Conservation (phyloP, 2,113 vertebrate genomes). For the Gymnarchus niloticus region DNA sequence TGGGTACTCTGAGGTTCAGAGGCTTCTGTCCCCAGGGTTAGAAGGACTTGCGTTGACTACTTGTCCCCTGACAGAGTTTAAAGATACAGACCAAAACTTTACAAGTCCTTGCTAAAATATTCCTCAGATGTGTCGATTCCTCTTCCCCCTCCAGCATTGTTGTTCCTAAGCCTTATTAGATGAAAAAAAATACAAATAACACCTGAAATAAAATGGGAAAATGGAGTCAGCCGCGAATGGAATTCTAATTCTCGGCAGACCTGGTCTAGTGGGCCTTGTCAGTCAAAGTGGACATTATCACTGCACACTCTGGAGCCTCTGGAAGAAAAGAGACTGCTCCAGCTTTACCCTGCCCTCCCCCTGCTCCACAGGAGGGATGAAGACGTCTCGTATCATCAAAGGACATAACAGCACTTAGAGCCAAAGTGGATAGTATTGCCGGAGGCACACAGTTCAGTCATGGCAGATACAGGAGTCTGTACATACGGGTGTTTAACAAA, state of each 20-base stretch:
- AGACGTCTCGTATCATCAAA: conserved; percentile 79
- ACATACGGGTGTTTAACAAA: conserved; percentile 50
- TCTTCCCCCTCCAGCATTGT: neutral
- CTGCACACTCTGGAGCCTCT: conserved; percentile 63
- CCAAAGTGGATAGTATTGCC: too few species aligned
- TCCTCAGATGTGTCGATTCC: neutral
- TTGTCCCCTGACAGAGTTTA: neutral
- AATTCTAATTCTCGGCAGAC: conserved; percentile 24
- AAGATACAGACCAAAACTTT: neutral
- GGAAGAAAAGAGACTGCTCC: conserved; percentile 61
- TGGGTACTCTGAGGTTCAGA: neutral
- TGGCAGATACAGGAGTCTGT: conserved; percentile 70
- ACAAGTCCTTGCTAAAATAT: neutral
- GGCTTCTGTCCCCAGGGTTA: neutral
- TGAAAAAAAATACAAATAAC: conserved; percentile 3
- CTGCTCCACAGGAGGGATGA: conserved; percentile 69
- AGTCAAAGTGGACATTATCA: conserved; percentile 46
- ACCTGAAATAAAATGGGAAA: conserved; percentile 15
- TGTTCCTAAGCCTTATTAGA: neutral
- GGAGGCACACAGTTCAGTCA: too few species aligned
- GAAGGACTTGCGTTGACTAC: neutral
- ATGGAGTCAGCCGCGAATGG: neutral
- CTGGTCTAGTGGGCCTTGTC: conserved; percentile 42
- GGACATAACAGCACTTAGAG: conserved; percentile 79
- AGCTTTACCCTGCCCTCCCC: conserved; percentile 48